Base-by-base conservation (phyloP, 2,113 vertebrate species). In the Ardeotis arabs region DNA sequence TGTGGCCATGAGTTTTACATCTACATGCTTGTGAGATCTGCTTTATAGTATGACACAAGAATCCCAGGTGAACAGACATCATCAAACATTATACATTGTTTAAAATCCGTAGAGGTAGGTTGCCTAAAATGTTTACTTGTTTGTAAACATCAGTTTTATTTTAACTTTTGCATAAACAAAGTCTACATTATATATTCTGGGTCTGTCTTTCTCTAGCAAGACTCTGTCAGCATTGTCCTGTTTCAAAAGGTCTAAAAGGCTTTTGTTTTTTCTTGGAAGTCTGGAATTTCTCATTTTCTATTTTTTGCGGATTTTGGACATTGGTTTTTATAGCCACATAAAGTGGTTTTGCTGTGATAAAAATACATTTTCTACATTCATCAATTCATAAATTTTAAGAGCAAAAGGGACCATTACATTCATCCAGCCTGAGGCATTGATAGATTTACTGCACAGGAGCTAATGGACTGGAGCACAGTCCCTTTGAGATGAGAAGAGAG, bases 371-470 rank as follows among this genome's bases (percentile, higher is more conserved):
- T 69, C 84, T 78, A 50, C 56, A 55, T 87, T 90, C 50, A 66
- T 49, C 33, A 73, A 95, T 89, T 93, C 77, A 79, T 95, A 84
- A 66, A 89, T 91, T 94, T 89, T 75, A 76, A 76, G 49, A 94
- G 81, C 62, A 91, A 73, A 90, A 76, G 29, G 39, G 87, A 53
- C 62, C 35, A 66, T 79, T 89, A n/a, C 33, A 62, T 82, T 91
- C 62, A 79, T 39, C 74, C 78, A 72, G 81, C 87, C 84, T 49
- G 44, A 82, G 84, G 84, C 89, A 87, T 5, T 78, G 95, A 89
- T 60, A 91, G 87, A 92, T 94, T 92, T 92, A 94, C 87, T 75
- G 77, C 87, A 50, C 21, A 52, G 84, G 44, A 95, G 52, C 52
- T 94, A 81, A 94, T 91, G 91, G 76, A 70, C 52, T 37, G 52